These are phyloP conservation scores for Aphelinus atriplicis DNA, from an alignment of 1,140 invertebrate genomes.

Conservation along the genomic window DNA sequence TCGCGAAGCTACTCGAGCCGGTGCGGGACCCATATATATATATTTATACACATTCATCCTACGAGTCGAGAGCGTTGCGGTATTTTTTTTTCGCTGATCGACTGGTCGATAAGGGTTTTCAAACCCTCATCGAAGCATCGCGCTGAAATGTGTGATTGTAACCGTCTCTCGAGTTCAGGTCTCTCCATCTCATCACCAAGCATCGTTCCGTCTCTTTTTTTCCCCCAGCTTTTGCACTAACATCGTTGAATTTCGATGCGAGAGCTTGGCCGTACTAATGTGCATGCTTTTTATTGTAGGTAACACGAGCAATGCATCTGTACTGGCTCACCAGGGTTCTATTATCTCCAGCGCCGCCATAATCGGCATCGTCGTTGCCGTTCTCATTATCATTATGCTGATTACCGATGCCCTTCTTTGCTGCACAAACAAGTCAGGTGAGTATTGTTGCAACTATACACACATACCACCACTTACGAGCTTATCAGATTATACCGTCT, in stretches of 20 bases:
- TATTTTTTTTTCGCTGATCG: background rate
- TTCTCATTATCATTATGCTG: conserved; percentile 78
- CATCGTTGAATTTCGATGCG: conserved; percentile 27
- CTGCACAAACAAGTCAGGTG: conserved; percentile 71
- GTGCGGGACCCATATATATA: conserved; percentile 28
- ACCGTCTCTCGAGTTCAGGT: too few species aligned
- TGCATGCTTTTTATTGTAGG: background rate
- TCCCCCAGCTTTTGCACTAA: conserved; percentile 63
- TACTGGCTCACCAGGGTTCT: conserved; percentile 68
- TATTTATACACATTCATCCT: conserved; percentile 1
- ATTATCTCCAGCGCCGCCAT: conserved; percentile 79
- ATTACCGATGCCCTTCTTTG: conserved; percentile 82
- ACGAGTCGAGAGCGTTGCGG: background rate
- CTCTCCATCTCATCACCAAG: conserved; percentile 55
- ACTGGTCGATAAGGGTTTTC: conserved; percentile 1
- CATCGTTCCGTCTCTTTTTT: conserved; percentile 48
- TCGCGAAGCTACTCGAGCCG: background rate
- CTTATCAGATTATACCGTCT: background rate
- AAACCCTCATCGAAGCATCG: background rate
- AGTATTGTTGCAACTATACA: conserved; percentile 10
- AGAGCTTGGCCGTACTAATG: background rate
- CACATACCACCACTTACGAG: background rate
- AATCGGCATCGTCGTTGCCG: conserved; percentile 79
- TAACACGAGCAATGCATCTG: conserved; percentile 66
- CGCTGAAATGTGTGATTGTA: background rate